Evolutionary conservation across 2,888 invertebrate genomes (phyloP).

Genomic region (Pollenia angustigena): DNA sequence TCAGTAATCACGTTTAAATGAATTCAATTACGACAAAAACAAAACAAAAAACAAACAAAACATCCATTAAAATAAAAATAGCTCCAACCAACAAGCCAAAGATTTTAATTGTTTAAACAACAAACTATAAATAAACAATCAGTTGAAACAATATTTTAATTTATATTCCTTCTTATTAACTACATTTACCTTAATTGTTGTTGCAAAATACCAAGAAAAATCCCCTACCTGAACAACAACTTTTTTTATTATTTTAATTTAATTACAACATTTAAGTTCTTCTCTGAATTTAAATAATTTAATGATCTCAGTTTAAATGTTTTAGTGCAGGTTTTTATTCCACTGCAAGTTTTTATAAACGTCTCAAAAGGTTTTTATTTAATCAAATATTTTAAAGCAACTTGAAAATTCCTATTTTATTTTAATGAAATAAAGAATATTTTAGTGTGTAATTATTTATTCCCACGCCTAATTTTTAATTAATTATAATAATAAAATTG

Average conservation of each 20-base stretch:
- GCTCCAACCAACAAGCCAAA: background rate
- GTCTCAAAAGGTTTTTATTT: background rate
- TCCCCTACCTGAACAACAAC: conserved; percentile 12
- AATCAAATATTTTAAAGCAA: background rate
- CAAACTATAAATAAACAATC: conserved; percentile 3
- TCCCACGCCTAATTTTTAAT: conserved; percentile 1
- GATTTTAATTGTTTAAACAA: background rate
- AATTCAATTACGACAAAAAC: conserved; percentile 5
- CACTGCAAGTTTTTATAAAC: background rate
- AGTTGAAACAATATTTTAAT: conserved; percentile 28
- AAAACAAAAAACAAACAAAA: background rate
- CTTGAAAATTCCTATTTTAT: background rate
- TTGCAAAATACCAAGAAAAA: conserved; percentile 39
- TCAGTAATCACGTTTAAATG: conserved; percentile 23
- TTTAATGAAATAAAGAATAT: background rate
- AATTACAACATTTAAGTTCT: background rate
- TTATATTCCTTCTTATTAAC: conserved; percentile 23
- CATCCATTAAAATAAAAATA: background rate
- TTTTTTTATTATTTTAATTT: conserved; percentile 2
- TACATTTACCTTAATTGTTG: conserved; percentile 18
- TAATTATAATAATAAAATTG: background rate
- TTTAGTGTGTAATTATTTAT: background rate
- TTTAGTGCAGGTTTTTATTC: background rate
- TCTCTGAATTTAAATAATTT: conserved; percentile 24
- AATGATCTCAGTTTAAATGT: background rate